Conservation (phyloP, 2,888 invertebrate genomes). For the Cartodere bifasciata region DNA sequence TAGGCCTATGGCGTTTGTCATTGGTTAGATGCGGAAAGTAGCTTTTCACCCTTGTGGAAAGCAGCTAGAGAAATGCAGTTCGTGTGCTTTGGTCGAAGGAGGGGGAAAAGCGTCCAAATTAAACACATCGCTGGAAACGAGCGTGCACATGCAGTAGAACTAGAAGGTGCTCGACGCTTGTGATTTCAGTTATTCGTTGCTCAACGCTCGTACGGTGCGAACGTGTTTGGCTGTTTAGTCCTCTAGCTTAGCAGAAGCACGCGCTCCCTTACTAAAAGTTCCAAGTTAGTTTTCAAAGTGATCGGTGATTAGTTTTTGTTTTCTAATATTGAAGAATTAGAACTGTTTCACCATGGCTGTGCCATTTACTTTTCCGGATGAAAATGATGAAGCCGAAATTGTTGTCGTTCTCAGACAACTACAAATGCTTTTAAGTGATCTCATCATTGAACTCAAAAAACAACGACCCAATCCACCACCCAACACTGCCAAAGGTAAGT, state of each 20-base stretch:
- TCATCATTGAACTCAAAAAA: constrained; percentile 12
- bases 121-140: constrained; percentile 18
- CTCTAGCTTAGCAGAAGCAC: too few relatives aligned
- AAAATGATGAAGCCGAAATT: constrained; percentile 25
- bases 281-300: too few relatives aligned
- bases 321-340: constrained; percentile 7
- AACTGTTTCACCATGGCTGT: constrained; percentile 32
- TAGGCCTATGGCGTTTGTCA: constrained; percentile 17
- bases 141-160: too few relatives aligned
- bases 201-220: constrained; percentile 4
- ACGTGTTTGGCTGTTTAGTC: too few relatives aligned
- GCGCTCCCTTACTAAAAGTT: too few relatives aligned
- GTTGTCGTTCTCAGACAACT: constrained; percentile 24
- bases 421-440: constrained; percentile 20
- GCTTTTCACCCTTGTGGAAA: constrained; percentile 18
- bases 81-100: constrained; percentile 9
- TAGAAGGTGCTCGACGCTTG: too few relatives aligned
- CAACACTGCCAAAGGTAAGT: too few relatives aligned
- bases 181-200: too few relatives aligned
- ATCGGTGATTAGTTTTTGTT: too few relatives aligned
- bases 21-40: constrained; percentile 23
- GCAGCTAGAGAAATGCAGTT: constrained; percentile 11
- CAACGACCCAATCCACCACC: too few relatives aligned
- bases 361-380: constrained; percentile 31
- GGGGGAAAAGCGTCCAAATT: constrained; percentile 10